Base-by-base conservation (phyloP, 2,888 invertebrate species). In the Neelides folsomi region DNA sequence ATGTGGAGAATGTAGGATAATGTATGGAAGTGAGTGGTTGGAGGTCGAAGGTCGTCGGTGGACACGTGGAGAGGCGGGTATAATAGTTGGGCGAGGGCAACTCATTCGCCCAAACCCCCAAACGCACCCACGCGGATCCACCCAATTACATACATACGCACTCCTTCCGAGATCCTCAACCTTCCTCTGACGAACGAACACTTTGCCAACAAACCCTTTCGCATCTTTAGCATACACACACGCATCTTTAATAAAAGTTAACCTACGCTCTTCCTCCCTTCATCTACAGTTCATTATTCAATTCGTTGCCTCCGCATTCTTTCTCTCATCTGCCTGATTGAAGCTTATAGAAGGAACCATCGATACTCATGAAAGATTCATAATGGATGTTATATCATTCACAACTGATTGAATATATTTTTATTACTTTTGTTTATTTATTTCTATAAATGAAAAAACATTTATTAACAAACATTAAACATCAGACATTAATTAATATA, bases 31-130 rank as follows among this genome's bases (percentile, higher is more conserved):
- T 27, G 27, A 27, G 27, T 27, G 27, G 27, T 58, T 58, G 57
- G 55, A 55, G 60, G 60, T 60, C 60, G 60, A 60, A 60, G 60
- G 60, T 60, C 60, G 57, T 56, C 55, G 52, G 57, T 58, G 55
- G 50, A 57, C 60, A 60, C 60, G 60, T 60, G 60, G 57, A 60
- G 56, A 57, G 42, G 54, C 47, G 40, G 45, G 43, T 45, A 52
- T 52, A 55, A 58, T 55, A 55, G 51, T 53, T 49, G 55, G 57
- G 57, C 57, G 57, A 52, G 57, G 53, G 53, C 49, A 47, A 27
- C 27, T 27, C 27, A 27, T 27, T 27, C 27, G 27, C 27, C 27
- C 27, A 27, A 27, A 27, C 27, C 27, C 27, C 27, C 27, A 8
- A 19, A 38, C 47, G 19, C 47, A 47, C 47, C 18, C 18, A 37